A percentile compares a stretch with the other conserved stretches of the same genome.
phyloP scores from a whole-genome alignment of 2,797 vertebrate species.

The Poliocrania exsul region DNA sequence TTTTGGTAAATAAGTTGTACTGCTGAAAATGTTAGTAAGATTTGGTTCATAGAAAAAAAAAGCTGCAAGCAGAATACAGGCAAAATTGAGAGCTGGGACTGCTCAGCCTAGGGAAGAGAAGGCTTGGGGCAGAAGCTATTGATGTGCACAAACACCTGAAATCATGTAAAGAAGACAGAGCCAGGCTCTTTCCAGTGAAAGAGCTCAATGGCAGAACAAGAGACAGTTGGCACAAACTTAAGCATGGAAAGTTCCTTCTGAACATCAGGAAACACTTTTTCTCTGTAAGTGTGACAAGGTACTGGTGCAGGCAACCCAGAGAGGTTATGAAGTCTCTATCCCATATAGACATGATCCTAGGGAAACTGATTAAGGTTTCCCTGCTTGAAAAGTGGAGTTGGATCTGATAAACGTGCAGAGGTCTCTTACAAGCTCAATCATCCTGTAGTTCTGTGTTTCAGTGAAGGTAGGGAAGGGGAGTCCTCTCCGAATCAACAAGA shows the following conservation, averaged over 20 bases:
- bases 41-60: background rate
- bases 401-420: background rate
- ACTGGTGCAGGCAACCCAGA: background rate
- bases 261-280: background rate
- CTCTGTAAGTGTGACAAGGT: background rate
- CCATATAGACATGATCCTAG: rapidly evolving
- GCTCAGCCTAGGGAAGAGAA: background rate
- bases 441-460: background rate
- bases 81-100: background rate
- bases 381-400: background rate
- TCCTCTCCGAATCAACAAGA: background rate
- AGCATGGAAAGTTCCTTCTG: background rate
- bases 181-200: background rate
- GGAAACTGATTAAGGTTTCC: background rate
- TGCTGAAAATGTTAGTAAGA: background rate
- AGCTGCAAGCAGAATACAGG: background rate
- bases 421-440: background rate
- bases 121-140: rapidly evolving
- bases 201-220: background rate
- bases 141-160: background rate
- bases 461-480: background rate
- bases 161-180: background rate
- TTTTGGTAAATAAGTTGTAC: background rate
- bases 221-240: background rate
- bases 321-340: background rate